These are phyloP conservation scores for Andrena flavipes DNA, from an alignment of 2,888 invertebrate species.

Conservation along the genomic window DNA sequence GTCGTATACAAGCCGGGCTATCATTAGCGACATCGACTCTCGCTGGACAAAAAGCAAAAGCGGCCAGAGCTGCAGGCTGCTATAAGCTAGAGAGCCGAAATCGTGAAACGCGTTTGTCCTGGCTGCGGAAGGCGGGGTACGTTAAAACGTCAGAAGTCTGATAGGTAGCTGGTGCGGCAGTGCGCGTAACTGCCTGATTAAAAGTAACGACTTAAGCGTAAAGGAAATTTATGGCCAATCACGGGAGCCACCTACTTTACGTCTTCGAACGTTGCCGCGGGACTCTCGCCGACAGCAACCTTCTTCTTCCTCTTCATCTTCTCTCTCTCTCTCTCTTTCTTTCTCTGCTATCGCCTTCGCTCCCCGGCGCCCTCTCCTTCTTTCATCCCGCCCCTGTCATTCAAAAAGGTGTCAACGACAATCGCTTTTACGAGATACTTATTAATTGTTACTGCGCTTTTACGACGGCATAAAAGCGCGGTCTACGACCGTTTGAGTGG, in stretches of 20 bases:
- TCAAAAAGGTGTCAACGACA: slow-evolving; percentile 87
- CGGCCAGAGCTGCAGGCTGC: not conserved
- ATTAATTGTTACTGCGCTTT: slow-evolving; percentile 87
- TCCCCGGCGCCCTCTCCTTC: slow-evolving; percentile 6
- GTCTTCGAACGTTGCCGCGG: slow-evolving; percentile 32
- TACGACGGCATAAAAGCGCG: slow-evolving; percentile 86
- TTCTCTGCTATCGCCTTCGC: not conserved
- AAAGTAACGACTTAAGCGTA: slow-evolving; percentile 81
- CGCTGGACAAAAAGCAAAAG: not conserved
- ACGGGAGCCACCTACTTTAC: slow-evolving; percentile 67
- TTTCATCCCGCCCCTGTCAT: slow-evolving; percentile 81
- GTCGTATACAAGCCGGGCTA: not conserved
- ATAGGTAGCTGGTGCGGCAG: slow-evolving; percentile 69
- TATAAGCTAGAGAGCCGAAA: slow-evolving; percentile 6
- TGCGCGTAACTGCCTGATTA: slow-evolving; percentile 82
- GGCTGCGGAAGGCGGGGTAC: slow-evolving; percentile 11
- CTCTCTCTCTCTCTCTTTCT: not conserved
- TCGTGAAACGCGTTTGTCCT: slow-evolving; percentile 31
- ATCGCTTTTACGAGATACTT: slow-evolving; percentile 87
- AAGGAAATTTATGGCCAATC: slow-evolving; percentile 83
- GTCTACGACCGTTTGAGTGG: slow-evolving; percentile 81
- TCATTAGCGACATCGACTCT: slow-evolving; percentile 17
- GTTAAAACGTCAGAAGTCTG: slow-evolving; percentile 70
- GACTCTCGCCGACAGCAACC: slow-evolving; percentile 18
- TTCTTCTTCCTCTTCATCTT: too few species aligned